A percentile compares a stretch with the other conserved stretches of the same genome.
Evolutionary conservation across 2,797 vertebrate genomes (phyloP).

Genomic region (Aplochiton taeniatus): DNA sequence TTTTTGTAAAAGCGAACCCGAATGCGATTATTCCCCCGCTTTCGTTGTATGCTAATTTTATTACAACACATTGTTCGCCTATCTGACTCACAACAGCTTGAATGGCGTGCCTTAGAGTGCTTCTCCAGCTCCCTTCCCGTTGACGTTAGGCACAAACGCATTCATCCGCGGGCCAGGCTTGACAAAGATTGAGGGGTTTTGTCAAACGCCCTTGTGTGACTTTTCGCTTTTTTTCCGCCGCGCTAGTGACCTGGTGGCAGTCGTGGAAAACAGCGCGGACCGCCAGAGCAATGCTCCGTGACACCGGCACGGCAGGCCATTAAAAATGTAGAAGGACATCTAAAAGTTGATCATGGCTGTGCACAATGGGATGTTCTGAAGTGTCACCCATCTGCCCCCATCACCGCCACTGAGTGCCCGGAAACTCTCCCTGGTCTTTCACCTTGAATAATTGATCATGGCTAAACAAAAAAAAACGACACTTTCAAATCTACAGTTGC

Average conservation of each 20-base stretch:
- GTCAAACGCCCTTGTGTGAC: slow-evolving; percentile 35
- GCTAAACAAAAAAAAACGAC: slow-evolving; percentile 51
- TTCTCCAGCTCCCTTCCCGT: slow-evolving; percentile 28
- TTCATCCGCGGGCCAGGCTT: slow-evolving; percentile 4
- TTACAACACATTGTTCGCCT: slow-evolving; percentile 65
- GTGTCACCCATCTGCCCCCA: slow-evolving; percentile 39
- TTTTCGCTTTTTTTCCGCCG: slow-evolving; percentile 37
- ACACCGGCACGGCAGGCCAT: slow-evolving; percentile 44
- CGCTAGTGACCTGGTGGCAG: slow-evolving; percentile 22
- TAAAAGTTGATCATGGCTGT: slow-evolving; percentile 46
- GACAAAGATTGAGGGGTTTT: neutral
- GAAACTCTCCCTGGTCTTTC: slow-evolving; percentile 41
- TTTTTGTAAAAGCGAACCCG: slow-evolving; percentile 57
- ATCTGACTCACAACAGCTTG: slow-evolving; percentile 59
- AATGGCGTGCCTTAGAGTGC: slow-evolving; percentile 38
- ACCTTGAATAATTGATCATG: slow-evolving; percentile 62
- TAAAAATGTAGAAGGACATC: slow-evolving; percentile 58
- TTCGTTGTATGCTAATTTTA: slow-evolving; percentile 71
- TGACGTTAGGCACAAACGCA: slow-evolving; percentile 16
- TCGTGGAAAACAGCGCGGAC: slow-evolving; percentile 20
- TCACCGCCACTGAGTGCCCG: slow-evolving; percentile 30
- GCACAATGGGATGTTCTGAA: slow-evolving; percentile 48
- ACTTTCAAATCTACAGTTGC: slow-evolving; percentile 31
- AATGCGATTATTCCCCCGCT: slow-evolving; percentile 65
- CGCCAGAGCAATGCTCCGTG: slow-evolving; percentile 31